A percentile compares a stretch with the other conserved stretches of the same genome.
These are phyloP conservation scores for Diadegma fenestrale DNA, from an alignment of 2,888 invertebrate species.

Conservation along the genomic window DNA sequence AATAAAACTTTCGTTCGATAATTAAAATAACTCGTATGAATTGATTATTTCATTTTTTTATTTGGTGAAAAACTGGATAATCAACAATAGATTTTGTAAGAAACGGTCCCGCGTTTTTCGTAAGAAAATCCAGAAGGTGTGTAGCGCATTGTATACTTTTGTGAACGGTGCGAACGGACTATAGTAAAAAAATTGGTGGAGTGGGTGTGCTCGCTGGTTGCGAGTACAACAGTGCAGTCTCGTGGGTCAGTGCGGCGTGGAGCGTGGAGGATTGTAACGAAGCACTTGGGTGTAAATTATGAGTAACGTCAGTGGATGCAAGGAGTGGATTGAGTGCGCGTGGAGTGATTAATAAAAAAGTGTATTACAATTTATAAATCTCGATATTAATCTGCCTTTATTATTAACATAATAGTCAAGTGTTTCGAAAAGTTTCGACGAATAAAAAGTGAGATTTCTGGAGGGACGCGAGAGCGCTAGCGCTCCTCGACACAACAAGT, in stretches of 20 bases:
- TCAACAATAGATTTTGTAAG: background rate
- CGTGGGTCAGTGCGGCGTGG: constrained; percentile 33
- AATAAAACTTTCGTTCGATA: background rate
- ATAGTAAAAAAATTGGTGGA: constrained; percentile 29
- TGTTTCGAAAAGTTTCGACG: background rate
- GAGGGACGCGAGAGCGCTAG: constrained; percentile 58
- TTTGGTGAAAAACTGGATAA: background rate
- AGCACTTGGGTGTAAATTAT: constrained; percentile 37
- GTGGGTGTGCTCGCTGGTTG: constrained; percentile 41
- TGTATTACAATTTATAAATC: background rate
- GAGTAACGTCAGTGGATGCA: constrained; percentile 45
- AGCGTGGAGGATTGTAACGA: constrained; percentile 18
- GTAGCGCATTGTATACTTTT: background rate
- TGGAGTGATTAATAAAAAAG: constrained; percentile 47
- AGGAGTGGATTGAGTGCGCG: constrained; percentile 40
- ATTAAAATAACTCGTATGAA: background rate
- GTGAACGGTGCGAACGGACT: background rate
- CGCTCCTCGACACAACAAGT: constrained; percentile 62
- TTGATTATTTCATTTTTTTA: background rate
- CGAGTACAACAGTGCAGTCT: constrained; percentile 21
- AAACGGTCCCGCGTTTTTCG: background rate
- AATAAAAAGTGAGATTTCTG: constrained; percentile 10
- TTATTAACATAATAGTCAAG: constrained; percentile 2
- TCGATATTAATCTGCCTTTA: background rate
- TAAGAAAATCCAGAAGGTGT: background rate